Conservation (phyloP, 92 coral and sea anemone genomes). For the Epizoanthus illoricatus region DNA sequence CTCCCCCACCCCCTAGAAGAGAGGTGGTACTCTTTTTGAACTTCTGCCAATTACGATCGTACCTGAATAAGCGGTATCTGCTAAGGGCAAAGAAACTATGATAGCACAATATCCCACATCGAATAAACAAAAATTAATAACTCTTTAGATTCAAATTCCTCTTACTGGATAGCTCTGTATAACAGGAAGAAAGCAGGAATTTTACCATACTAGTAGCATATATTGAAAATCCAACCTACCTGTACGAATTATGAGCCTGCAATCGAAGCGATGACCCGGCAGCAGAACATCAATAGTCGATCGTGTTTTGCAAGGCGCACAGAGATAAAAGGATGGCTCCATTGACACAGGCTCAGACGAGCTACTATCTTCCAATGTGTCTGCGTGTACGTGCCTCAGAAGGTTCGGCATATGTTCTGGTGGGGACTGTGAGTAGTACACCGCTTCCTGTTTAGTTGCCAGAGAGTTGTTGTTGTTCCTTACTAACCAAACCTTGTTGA, state of each 20-base stretch:
- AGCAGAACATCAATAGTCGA: neutral
- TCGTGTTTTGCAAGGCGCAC: neutral
- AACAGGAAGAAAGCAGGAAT: too few relatives aligned
- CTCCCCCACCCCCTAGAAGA: too few relatives aligned
- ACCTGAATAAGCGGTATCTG: too few relatives aligned
- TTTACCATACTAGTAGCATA: too few relatives aligned
- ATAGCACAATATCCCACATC: too few relatives aligned
- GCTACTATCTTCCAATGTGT: neutral
- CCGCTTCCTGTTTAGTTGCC: neutral
- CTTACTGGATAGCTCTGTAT: too few relatives aligned
- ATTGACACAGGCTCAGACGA: neutral
- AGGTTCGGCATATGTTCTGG: conserved; percentile 4
- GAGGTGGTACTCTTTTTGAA: too few relatives aligned
- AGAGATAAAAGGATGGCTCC: neutral
- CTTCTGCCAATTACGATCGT: too few relatives aligned
- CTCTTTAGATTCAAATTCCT: too few relatives aligned
- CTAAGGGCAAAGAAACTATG: too few relatives aligned
- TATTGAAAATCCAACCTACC: neutral
- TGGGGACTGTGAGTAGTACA: neutral
- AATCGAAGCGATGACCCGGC: conserved; percentile 6
- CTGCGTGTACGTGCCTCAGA: neutral
- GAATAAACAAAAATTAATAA: too few relatives aligned
- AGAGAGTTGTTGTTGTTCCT: neutral
- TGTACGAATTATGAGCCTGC: conserved; percentile 11
- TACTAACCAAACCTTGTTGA: neutral